Base-by-base conservation (phyloP, 2,888 invertebrate species). In the Antheraea yamamai region DNA sequence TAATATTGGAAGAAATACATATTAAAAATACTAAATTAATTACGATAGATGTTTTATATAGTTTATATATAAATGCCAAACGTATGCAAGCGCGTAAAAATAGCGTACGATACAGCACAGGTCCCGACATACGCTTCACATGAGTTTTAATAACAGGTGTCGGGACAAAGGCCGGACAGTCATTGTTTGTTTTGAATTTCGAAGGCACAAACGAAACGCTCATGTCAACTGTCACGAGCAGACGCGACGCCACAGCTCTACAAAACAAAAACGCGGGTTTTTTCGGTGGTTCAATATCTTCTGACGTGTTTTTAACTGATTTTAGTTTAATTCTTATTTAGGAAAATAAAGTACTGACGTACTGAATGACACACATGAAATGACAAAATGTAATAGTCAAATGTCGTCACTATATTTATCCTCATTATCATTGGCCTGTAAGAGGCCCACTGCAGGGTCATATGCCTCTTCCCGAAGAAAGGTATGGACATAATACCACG, bases 141-240 rank as follows among this genome's bases (percentile, higher is more conserved):
- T 81, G 83, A 89, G 87, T 91, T 91, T 91, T 91, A 91, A 91
- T 91, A 90, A 87, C 88, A 87, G 88, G 86, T 87, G 84, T 82
- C 78, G 74, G 76, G 82, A 89, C 90, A 91, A 90, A 90, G 87
- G 85, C 82, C 80, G 83, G 83, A 80, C 85, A 78, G 68, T 79
- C 83, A 82, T 83, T 83, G 85, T 86, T 85, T 83, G 80, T 79
- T 86, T 85, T 83, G 80, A 79, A 77, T 79, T 81, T 81, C 82
- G 82, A 77, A 78, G 78, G 80, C 82, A 78, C 83, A 83, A 83
- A 83, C 87, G 83, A 84, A 85, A 85, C 84, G 79, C 80, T 88
- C 86, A 86, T 89, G 86, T 79, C 80, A 78, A 78, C 80, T 75
- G 74, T 81, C 76, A 77, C 79, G 77, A 77, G 75, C 80, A 71